Evolutionary conservation across 2,888 invertebrate species (phyloP).

Genomic region (Baccha elongata): DNA sequence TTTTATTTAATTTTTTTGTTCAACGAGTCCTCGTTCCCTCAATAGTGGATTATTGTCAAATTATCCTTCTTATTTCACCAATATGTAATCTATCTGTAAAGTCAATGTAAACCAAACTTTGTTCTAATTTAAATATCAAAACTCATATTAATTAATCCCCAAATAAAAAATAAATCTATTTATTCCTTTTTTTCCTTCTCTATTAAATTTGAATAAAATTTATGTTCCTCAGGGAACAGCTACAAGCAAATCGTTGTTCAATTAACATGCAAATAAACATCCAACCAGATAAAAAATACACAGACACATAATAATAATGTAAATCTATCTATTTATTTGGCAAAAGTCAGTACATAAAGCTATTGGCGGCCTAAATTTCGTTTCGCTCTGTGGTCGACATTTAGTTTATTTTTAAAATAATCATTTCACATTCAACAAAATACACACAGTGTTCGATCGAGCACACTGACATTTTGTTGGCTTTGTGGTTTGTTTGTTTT

Average conservation of each 20-base stretch:
- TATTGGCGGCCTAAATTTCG: conserved; percentile 69
- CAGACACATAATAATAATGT: neutral
- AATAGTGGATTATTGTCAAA: no score
- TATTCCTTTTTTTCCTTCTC: no score
- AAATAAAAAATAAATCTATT: no score
- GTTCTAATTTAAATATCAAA: no score
- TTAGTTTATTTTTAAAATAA: conserved; percentile 73
- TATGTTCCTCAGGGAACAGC: neutral
- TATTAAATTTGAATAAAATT: neutral
- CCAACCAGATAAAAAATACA: conserved; percentile 47
- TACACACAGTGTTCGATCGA: conserved; percentile 49
- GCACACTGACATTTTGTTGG: conserved; percentile 63
- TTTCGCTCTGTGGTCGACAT: conserved; percentile 67
- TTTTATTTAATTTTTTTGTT: no score
- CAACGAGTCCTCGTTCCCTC: no score
- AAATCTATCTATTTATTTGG: conserved; percentile 46
- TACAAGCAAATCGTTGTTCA: conserved; percentile 33
- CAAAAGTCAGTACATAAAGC: conserved; percentile 41
- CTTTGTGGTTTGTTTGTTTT: conserved; percentile 28
- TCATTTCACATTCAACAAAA: conserved; percentile 64
- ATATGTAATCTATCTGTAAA: no score
- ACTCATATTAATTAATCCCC: no score
- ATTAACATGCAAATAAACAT: conserved; percentile 61
- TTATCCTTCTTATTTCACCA: neutral
- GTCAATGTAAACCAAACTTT: no score